These are phyloP conservation scores for Anarhynchus alexandrinus DNA, from an alignment of 2,113 vertebrate genomes.

Conservation along the genomic window DNA sequence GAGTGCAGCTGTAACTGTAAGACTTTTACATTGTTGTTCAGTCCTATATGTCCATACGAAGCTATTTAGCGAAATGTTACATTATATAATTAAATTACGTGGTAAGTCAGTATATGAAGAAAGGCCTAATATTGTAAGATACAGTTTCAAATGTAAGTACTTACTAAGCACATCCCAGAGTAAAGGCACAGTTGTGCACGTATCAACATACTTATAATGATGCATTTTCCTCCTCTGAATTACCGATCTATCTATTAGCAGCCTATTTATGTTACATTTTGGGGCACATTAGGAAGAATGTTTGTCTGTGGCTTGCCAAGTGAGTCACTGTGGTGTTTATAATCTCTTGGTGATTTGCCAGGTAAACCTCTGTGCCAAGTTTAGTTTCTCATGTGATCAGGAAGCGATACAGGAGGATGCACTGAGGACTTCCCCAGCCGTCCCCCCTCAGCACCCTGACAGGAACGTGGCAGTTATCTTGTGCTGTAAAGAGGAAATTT, in stretches of 20 bases:
- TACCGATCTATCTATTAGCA: background rate
- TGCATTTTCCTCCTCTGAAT: background rate
- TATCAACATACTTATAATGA: background rate
- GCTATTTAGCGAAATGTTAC: background rate
- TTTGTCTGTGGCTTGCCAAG: conserved; percentile 5
- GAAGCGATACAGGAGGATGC: background rate
- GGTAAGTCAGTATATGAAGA: fast-evolving
- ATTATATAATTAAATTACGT: background rate
- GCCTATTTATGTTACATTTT: background rate
- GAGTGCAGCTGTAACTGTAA: background rate
- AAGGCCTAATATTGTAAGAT: background rate
- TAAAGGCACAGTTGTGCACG: fast-evolving
- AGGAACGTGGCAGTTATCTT: background rate
- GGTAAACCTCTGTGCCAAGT: background rate
- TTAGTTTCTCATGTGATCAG: background rate
- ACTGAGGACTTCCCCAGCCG: background rate
- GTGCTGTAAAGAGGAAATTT: background rate
- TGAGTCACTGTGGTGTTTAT: background rate
- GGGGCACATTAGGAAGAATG: background rate
- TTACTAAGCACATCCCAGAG: background rate
- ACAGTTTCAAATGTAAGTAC: background rate
- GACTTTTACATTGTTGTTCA: background rate
- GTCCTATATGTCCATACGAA: background rate
- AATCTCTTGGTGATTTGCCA: conserved; percentile 17
- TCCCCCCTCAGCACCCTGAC: background rate